Percentiles rank a stretch among this genome's conserved stretches.
Conservation (phyloP, 1,140 invertebrate species). For the Planococcus citri region DNA sequence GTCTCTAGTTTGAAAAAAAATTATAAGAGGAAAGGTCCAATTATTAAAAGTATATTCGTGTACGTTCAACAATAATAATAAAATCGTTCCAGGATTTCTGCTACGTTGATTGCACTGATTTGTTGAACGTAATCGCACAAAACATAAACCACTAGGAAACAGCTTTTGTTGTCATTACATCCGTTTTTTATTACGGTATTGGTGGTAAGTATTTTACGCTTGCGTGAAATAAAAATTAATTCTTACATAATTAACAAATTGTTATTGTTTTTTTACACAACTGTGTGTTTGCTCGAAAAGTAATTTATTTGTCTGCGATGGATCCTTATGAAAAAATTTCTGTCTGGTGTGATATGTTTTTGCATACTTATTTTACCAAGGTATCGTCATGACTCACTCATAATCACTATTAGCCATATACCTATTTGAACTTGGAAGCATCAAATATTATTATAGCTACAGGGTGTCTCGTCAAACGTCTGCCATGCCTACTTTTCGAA, state of each 20-base stretch:
- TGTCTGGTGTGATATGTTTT: background rate
- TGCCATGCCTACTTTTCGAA: too few relatives aligned
- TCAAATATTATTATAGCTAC: too few relatives aligned
- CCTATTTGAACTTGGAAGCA: too few relatives aligned
- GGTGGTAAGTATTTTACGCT: background rate
- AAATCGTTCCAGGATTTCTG: background rate
- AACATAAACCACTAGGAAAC: background rate
- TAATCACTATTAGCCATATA: too few relatives aligned
- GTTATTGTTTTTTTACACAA: background rate
- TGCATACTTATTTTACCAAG: too few relatives aligned
- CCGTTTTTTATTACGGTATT: background rate
- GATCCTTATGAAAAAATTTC: background rate
- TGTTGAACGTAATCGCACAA: background rate
- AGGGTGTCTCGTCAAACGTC: too few relatives aligned
- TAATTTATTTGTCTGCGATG: constrained; percentile 1
- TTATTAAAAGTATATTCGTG: background rate
- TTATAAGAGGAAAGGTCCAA: background rate
- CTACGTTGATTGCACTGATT: background rate
- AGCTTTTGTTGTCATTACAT: background rate
- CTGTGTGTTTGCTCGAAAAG: background rate
- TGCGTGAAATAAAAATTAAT: background rate
- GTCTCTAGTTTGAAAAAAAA: background rate
- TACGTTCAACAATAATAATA: background rate
- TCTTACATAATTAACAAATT: background rate
- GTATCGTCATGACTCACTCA: too few relatives aligned